These are phyloP conservation scores for Cerastis rubricosa DNA, from an alignment of 2,888 invertebrate species.

Conservation along the genomic window DNA sequence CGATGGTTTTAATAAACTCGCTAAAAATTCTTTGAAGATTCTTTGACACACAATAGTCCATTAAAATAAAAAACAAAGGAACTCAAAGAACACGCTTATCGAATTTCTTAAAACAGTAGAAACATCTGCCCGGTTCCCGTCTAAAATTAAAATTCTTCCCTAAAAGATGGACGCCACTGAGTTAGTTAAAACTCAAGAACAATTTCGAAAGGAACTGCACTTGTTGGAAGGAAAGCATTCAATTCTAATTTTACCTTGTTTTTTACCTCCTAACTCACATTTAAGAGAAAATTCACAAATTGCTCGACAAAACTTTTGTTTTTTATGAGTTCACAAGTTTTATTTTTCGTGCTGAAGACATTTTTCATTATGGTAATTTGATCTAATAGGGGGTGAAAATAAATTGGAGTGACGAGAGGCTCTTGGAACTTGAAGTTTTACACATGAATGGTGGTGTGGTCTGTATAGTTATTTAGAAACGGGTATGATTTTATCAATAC, in stretches of 20 bases:
- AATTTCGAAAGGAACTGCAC: conserved; percentile 62
- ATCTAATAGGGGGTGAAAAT: conserved; percentile 36
- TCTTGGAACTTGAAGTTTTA: not conserved
- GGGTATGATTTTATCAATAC: too few relatives aligned
- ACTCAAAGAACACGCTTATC: conserved; percentile 25
- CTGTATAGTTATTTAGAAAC: conserved; percentile 8
- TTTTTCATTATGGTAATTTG: conserved; percentile 62
- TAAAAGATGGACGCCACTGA: conserved; percentile 43
- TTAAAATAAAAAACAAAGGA: conserved; percentile 12
- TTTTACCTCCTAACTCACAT: conserved; percentile 64
- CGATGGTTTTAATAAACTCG: not conserved
- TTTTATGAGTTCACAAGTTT: conserved; percentile 59
- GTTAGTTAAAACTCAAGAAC: conserved; percentile 56
- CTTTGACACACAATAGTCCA: conserved; percentile 18
- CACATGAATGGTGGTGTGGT: not conserved
- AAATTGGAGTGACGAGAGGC: conserved; percentile 18
- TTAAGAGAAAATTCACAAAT: conserved; percentile 65
- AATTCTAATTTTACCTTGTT: conserved; percentile 71
- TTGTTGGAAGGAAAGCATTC: conserved; percentile 60
- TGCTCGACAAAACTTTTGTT: conserved; percentile 62
- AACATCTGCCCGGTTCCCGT: conserved; percentile 47
- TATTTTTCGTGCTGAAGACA: conserved; percentile 53
- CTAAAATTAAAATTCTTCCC: conserved; percentile 38
- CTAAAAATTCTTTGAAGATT: not conserved
- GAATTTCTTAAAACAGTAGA: conserved; percentile 15